phyloP scores from a whole-genome alignment of 2,888 invertebrate species.

The Rhopalosiphum nymphaeae region DNA sequence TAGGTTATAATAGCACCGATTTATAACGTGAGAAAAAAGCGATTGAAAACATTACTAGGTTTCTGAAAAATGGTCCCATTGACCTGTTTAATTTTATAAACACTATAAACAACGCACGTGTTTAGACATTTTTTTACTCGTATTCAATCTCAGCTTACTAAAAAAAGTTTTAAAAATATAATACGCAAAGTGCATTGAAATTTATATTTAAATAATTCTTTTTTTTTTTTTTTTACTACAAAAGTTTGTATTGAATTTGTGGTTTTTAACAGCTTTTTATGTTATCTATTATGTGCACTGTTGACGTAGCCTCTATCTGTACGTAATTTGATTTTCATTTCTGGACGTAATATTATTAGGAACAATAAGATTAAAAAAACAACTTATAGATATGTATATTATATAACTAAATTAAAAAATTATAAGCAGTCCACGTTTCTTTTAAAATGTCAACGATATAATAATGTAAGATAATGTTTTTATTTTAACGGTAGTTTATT shows the following conservation, averaged over 20 bases:
- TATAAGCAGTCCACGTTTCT: not conserved
- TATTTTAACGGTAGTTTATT: not conserved
- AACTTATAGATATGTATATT: not conserved
- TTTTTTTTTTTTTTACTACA: not conserved
- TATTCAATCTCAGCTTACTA: constrained; percentile 6
- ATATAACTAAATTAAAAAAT: not conserved
- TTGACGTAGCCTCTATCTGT: not conserved
- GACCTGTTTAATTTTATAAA: constrained; percentile 42
- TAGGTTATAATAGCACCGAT: constrained; percentile 39
- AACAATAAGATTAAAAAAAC: not conserved
- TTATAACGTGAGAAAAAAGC: constrained; percentile 26
- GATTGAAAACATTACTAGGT: constrained; percentile 38
- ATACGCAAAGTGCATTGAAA: constrained; percentile 12
- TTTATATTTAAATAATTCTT: not conserved
- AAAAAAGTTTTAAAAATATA: constrained; percentile 8
- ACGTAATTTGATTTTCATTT: constrained; percentile 14
- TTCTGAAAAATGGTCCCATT: constrained; percentile 23
- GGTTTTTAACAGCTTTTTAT: constrained; percentile 29
- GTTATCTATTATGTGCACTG: not conserved
- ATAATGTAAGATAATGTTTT: not conserved
- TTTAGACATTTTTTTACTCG: not conserved
- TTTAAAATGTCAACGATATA: not conserved
- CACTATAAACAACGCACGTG: constrained; percentile 24
- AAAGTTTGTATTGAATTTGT: constrained; percentile 24
- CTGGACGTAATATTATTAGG: not conserved